These are phyloP conservation scores for Operophtera brumata DNA, from an alignment of 2,888 invertebrate species.

Conservation along the genomic window DNA sequence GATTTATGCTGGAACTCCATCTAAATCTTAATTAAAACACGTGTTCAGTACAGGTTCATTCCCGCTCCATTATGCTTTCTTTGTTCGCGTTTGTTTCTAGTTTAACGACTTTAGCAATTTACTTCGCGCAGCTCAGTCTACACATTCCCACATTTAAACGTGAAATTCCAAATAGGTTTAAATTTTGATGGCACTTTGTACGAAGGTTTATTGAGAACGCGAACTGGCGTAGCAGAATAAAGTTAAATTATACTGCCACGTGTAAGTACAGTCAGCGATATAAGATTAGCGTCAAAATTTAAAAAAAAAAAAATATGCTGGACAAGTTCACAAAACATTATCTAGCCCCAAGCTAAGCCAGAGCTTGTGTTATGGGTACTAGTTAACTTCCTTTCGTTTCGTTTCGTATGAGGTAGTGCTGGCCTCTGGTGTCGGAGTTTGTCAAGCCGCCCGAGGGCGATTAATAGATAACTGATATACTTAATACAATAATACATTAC, in stretches of 20 bases:
- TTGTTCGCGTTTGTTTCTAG: constrained; percentile 9
- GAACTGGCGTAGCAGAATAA: neutral
- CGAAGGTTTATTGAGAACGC: constrained; percentile 26
- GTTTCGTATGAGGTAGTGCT: too few species aligned
- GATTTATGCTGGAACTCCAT: constrained; percentile 3
- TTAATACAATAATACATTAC: too few species aligned
- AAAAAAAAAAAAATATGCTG: too few species aligned
- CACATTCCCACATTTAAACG: constrained; percentile 21
- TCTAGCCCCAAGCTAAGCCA: too few species aligned
- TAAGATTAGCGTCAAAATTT: too few species aligned
- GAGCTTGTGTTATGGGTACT: too few species aligned
- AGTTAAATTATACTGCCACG: neutral
- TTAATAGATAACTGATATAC: too few species aligned
- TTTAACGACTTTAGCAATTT: constrained; percentile 22
- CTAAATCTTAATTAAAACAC: constrained; percentile 22
- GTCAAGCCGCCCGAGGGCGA: too few species aligned
- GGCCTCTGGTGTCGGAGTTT: too few species aligned
- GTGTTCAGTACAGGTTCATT: constrained; percentile 17
- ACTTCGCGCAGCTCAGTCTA: constrained; percentile 7
- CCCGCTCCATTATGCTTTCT: constrained; percentile 13
- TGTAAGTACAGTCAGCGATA: neutral
- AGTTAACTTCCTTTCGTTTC: too few species aligned
- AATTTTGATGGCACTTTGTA: constrained; percentile 9
- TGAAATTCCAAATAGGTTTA: constrained; percentile 22
- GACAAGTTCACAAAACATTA: too few species aligned